A percentile compares a stretch with the other conserved stretches of the same genome.
Evolutionary conservation across 2,113 vertebrate genomes (phyloP).

Genomic region (Chloroceryle aenea): DNA sequence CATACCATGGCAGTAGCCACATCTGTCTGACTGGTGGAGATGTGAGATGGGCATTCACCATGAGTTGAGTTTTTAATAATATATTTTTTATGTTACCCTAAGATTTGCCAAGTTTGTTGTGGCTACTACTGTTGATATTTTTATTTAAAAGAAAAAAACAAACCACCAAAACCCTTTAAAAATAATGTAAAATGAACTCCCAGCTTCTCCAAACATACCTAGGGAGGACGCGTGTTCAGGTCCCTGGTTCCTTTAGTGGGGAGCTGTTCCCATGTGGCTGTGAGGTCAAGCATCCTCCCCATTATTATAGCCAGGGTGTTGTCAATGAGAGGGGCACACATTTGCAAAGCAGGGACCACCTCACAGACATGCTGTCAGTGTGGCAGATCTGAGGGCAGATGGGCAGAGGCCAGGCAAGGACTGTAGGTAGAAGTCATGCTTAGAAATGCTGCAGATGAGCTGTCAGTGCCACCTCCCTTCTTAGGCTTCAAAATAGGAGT

Average conservation of each 20-base stretch:
- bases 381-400: neutral
- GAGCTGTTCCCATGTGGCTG: neutral
- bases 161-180: neutral
- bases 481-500: neutral
- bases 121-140: neutral
- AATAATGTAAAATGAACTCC: neutral
- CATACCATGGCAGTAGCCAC: neutral
- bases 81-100: neutral
- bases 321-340: accelerated
- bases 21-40: neutral
- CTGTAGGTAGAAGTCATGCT: neutral
- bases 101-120: neutral
- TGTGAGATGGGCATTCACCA: neutral
- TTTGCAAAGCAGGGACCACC: neutral
- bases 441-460: neutral
- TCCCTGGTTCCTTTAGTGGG: neutral
- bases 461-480: accelerated
- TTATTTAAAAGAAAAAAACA: too few relatives aligned
- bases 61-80: neutral
- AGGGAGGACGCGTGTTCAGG: neutral
- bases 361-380: accelerated
- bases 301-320: accelerated
- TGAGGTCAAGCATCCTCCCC: neutral
- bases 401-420: neutral
- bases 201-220: neutral